Conservation (phyloP, 2,888 invertebrate genomes). For the Ochlodes sylvanus region DNA sequence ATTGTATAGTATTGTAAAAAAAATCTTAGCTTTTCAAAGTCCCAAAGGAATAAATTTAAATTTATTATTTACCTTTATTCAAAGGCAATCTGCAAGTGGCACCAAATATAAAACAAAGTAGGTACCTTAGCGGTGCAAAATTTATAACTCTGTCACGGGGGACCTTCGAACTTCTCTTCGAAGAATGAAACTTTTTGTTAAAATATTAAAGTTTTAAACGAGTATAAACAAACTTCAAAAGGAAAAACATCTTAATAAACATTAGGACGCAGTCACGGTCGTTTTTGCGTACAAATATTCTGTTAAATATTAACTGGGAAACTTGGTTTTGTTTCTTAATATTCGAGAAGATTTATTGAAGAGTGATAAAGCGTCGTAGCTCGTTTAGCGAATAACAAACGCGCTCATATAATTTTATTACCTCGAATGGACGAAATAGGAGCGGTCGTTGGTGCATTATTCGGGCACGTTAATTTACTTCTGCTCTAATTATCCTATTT, state of each 20-base stretch:
- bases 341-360: background rate
- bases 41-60: background rate
- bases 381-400: slow-evolving; percentile 57
- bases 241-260: slow-evolving; percentile 24
- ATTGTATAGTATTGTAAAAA: no score
- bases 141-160: slow-evolving; percentile 24
- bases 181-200: slow-evolving; percentile 23
- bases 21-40: no score
- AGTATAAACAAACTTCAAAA: slow-evolving; percentile 27
- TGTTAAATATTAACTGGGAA: background rate
- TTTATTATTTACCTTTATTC: background rate
- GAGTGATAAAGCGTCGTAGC: background rate
- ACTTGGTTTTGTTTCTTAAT: background rate
- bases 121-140: slow-evolving; percentile 29
- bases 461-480: slow-evolving; percentile 3
- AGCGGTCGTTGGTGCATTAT: background rate
- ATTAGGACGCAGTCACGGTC: slow-evolving; percentile 17
- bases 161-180: slow-evolving; percentile 14
- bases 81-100: slow-evolving; percentile 14
- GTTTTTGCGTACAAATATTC: background rate
- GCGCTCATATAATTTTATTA: slow-evolving; percentile 70
- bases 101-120: slow-evolving; percentile 23
- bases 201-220: slow-evolving; percentile 22
- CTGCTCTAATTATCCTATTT: slow-evolving; percentile 1
- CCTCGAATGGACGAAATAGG: slow-evolving; percentile 47